phyloP scores from a whole-genome alignment of 2,113 vertebrate species.

The Hassar affinis region DNA sequence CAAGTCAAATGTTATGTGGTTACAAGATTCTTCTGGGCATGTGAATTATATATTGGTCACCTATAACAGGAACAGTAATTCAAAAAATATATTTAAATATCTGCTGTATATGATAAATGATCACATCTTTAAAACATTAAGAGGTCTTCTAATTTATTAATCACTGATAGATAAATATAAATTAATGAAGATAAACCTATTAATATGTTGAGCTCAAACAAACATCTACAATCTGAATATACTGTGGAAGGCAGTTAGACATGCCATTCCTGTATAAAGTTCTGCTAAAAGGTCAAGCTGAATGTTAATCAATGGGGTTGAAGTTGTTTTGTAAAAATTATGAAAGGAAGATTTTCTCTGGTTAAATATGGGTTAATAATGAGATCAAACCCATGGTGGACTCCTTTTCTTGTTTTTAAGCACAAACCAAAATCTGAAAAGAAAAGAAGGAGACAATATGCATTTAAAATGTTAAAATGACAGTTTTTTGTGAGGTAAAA shows the following conservation, averaged over 20 bases:
- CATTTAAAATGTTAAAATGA: background rate
- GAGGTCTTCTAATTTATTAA: background rate
- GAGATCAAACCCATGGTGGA: background rate
- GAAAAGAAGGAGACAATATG: background rate
- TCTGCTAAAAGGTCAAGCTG: slow-evolving; percentile 25
- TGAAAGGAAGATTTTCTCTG: background rate
- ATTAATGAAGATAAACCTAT: background rate
- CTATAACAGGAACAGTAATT: background rate
- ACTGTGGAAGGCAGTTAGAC: background rate
- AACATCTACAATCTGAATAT: background rate
- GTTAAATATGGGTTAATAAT: background rate
- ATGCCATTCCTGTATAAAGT: background rate
- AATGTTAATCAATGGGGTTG: slow-evolving; percentile 33
- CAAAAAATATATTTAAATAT: background rate
- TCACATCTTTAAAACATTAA: background rate
- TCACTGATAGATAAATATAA: background rate
- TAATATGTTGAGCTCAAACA: background rate
- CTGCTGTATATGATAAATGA: background rate
- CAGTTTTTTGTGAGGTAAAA: background rate
- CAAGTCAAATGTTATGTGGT: background rate
- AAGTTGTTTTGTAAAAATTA: slow-evolving; percentile 11
- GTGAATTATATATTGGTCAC: background rate
- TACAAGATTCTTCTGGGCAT: background rate
- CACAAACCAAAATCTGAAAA: background rate
- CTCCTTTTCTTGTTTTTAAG: background rate